Conservation (phyloP, 2,888 invertebrate genomes). For the Polia nebulosa region DNA sequence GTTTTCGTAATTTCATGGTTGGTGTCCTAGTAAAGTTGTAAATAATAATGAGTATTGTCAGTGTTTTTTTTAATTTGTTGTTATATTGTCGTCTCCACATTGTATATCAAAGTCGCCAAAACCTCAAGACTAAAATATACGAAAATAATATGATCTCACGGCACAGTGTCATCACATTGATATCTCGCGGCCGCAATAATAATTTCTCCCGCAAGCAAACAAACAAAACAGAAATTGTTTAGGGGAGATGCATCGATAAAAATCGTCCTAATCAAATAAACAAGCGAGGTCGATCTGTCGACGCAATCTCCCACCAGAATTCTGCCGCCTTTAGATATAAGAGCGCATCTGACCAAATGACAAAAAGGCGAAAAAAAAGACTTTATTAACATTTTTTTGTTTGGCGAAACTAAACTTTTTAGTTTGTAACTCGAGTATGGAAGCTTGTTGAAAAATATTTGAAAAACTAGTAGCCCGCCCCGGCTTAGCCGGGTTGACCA, state of each 20-base stretch:
- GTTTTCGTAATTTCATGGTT: too few species aligned
- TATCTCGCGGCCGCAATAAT: constrained; percentile 67
- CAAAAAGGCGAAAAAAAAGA: neutral
- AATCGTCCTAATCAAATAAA: constrained; percentile 84
- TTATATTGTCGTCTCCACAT: too few species aligned
- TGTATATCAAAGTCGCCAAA: neutral
- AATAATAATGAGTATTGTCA: too few species aligned
- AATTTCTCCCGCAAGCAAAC: constrained; percentile 69
- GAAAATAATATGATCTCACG: constrained; percentile 19
- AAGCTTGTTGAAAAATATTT: too few species aligned
- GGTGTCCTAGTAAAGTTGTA: too few species aligned
- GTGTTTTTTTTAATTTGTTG: too few species aligned
- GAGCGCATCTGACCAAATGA: neutral
- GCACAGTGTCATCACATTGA: constrained; percentile 44
- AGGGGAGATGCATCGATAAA: constrained; percentile 78
- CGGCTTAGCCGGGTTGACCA: too few species aligned
- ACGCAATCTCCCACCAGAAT: constrained; percentile 80
- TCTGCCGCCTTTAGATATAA: neutral
- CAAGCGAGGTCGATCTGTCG: constrained; percentile 82
- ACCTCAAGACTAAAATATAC: neutral
- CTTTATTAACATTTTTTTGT: neutral
- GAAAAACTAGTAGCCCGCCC: too few species aligned
- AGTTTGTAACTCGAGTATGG: too few species aligned
- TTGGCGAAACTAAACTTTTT: neutral
- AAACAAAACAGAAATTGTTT: constrained; percentile 74